Conservation (phyloP, 2,113 vertebrate genomes). For the Dasyornis broadbenti region DNA sequence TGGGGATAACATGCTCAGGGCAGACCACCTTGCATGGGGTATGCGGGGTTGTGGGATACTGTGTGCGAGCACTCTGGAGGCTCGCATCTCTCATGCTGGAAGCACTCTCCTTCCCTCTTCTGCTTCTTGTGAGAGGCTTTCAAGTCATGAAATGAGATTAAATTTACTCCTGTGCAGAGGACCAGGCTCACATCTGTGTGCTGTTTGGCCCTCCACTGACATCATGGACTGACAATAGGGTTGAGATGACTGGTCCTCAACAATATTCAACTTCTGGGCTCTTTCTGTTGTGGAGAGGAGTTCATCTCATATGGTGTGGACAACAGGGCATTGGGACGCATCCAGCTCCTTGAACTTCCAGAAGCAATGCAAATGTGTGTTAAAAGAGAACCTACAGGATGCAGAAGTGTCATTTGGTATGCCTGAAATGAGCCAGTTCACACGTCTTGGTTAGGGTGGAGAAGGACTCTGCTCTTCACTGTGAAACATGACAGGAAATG, state of each 20-base stretch:
- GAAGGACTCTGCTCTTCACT: not conserved
- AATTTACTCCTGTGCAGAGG: not conserved
- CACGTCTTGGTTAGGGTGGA: not conserved
- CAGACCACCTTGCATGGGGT: rapidly evolving
- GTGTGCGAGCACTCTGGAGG: not conserved
- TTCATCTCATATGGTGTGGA: rapidly evolving
- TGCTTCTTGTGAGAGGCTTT: not conserved
- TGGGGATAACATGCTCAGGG: not conserved
- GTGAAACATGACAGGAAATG: not conserved
- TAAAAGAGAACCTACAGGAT: not conserved
- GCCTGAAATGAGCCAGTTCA: not conserved
- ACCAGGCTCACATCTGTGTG: not conserved
- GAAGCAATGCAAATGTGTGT: not conserved
- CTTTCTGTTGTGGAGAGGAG: not conserved
- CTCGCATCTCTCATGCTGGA: not conserved
- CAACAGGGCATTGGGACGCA: not conserved
- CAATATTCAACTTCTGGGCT: not conserved
- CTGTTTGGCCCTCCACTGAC: not conserved
- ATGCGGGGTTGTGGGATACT: not conserved
- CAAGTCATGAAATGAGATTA: not conserved
- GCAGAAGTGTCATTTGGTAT: not conserved
- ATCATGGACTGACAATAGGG: not conserved
- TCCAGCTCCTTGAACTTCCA: not conserved
- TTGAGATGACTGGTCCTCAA: not conserved
- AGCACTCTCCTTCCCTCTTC: not conserved